Base-by-base conservation (phyloP, 1,140 invertebrate species). In the Bombus confusus region DNA sequence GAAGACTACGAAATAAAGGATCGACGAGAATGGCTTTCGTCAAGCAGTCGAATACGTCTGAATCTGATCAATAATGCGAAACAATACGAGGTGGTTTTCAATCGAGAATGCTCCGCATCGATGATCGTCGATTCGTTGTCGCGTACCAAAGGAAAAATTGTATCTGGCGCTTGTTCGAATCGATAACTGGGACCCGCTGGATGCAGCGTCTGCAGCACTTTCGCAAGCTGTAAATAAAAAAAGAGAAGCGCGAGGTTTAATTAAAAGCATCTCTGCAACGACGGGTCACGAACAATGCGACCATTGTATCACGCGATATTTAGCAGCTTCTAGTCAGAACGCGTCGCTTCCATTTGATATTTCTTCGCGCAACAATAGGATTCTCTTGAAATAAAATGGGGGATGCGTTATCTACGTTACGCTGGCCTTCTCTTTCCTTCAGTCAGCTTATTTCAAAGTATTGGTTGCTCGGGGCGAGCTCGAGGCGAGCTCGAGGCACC, bases 191-290 rank as follows among this genome's bases (percentile, higher is more conserved):
- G 22, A 52, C 0, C 47, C 47, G 18, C 47, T 22, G 47, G 18
- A 69, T 34, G 69, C 72, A 69, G 64, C 47, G 39, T 69, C 37
- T 43, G 64, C 73, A 39, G 25, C 52, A 64, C 41, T 81, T 89
- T 76, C 64, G 77, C 80, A 52, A 75, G 69, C 37, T 57, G 68
- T 57, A 84, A 87, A 87, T 78, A 87, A 71, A 83, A 79, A 41
- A 64, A 18, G 6, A 22, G 9, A 37, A n/a, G 87, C 87, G 88
- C 80, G 74, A 69, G 86, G 83, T 94, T 93, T 93, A 94, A 94
- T 94, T 93, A 93, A 93, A 93, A 93, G 90, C 90, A 86, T 87
- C 84, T 52, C 84, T 77, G 85, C 86, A 77, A 84, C 81, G 80
- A 88, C 82, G 87, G 86, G 66, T 69, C 78, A 76, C 75, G 87